Conservation (phyloP, 2,888 invertebrate species). For the Acanthacorydalis orientalis region DNA sequence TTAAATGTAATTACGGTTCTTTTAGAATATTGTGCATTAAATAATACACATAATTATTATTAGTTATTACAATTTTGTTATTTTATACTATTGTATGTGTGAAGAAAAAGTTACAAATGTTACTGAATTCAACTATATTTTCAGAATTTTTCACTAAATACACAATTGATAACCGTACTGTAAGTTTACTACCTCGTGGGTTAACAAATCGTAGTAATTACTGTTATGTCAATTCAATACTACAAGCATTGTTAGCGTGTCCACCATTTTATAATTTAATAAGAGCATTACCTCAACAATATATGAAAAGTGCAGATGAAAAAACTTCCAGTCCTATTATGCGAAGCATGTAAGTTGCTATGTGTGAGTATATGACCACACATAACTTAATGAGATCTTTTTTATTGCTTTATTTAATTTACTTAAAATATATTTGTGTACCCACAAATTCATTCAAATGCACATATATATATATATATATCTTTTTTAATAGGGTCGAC, state of each 20-base stretch:
- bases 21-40: no score
- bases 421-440: no score
- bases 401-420: slow-evolving; percentile 5
- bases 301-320: slow-evolving; percentile 29
- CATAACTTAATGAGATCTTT: no score
- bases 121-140: slow-evolving; percentile 18
- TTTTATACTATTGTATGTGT: no score
- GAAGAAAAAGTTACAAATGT: no score
- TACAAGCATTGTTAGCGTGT: slow-evolving; percentile 86
- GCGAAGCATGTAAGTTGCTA: slow-evolving; percentile 69
- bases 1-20: no score
- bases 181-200: slow-evolving; percentile 75
- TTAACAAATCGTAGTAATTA: slow-evolving; percentile 87
- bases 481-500: slow-evolving; percentile 40
- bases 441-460: no score
- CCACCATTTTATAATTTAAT: slow-evolving; percentile 90
- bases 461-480: no score
- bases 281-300: slow-evolving; percentile 54
- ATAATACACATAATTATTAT: no score
- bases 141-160: slow-evolving; percentile 60
- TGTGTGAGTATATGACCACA: slow-evolving; percentile 3
- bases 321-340: slow-evolving; percentile 61
- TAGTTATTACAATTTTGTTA: no score
- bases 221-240: slow-evolving; percentile 90
- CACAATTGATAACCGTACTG: slow-evolving; percentile 59